Percentiles rank a stretch among this genome's conserved stretches.
Conservation (phyloP, 2,797 vertebrate genomes). For the Artibeus jamaicensis region DNA sequence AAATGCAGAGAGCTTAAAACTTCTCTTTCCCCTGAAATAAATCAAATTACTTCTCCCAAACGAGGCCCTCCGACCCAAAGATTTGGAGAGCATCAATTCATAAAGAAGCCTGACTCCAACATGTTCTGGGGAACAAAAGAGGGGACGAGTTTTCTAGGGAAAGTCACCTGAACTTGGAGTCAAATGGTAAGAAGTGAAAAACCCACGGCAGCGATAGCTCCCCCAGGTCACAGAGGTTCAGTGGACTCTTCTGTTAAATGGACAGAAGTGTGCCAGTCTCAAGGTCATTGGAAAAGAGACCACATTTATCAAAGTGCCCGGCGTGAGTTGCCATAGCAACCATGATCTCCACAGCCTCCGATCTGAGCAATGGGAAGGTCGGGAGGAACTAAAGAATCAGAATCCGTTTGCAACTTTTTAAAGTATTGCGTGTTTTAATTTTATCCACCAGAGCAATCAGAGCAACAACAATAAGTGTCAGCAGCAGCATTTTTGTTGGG, state of each 20-base stretch:
- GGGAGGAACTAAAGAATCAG: rapidly evolving
- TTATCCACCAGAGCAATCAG: not conserved
- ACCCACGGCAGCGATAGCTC: rapidly evolving
- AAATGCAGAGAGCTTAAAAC: constrained; percentile 74
- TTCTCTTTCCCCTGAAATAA: not conserved
- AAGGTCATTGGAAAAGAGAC: not conserved
- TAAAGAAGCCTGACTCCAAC: not conserved
- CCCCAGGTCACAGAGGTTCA: not conserved
- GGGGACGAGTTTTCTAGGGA: too few relatives aligned
- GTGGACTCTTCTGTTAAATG: not conserved
- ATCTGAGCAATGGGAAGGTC: rapidly evolving
- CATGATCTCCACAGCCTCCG: rapidly evolving
- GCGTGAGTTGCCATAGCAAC: not conserved
- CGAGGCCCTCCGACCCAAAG: not conserved
- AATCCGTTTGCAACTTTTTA: not conserved
- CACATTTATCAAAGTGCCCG: not conserved
- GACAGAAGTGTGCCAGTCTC: not conserved
- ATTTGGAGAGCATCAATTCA: not conserved
- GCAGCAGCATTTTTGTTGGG: not conserved
- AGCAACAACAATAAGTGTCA: not conserved
- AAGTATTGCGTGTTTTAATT: not conserved
- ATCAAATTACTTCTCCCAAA: not conserved
- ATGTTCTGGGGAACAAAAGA: rapidly evolving
- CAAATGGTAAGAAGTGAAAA: not conserved
- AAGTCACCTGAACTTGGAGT: not conserved